phyloP scores from a whole-genome alignment of 2,797 vertebrate genomes.

The Sciaenops ocellatus region DNA sequence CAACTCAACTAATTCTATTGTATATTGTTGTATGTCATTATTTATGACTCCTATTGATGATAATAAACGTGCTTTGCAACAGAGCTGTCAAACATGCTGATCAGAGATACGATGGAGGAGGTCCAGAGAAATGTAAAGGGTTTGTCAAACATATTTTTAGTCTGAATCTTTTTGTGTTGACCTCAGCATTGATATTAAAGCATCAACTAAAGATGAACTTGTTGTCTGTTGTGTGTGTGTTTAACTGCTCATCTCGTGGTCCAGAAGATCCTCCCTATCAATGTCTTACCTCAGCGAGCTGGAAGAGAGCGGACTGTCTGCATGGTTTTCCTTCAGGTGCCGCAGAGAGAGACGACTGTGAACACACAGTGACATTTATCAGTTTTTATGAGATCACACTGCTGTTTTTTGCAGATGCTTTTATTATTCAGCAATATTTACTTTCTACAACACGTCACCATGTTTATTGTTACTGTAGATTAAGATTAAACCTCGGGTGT shows the following conservation, averaged over 20 bases:
- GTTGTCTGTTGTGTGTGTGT: too few relatives aligned
- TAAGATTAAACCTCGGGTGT: background rate
- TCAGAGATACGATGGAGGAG: too few relatives aligned
- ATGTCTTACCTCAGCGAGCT: constrained; percentile 93
- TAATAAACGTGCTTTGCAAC: too few relatives aligned
- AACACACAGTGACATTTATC: constrained; percentile 83
- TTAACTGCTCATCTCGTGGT: background rate
- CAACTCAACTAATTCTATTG: too few relatives aligned
- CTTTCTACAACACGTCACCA: background rate
- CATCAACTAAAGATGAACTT: background rate
- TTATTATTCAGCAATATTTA: constrained; percentile 9
- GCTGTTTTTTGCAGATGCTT: background rate
- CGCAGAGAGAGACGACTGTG: constrained; percentile 86
- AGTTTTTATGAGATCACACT: constrained; percentile 30
- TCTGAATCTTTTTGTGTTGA: too few relatives aligned
- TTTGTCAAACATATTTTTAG: too few relatives aligned
- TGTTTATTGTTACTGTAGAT: background rate
- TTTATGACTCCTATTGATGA: too few relatives aligned
- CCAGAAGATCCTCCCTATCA: too few relatives aligned
- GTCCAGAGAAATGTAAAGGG: too few relatives aligned
- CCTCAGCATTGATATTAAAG: too few relatives aligned
- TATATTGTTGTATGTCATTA: too few relatives aligned
- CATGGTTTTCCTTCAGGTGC: constrained; percentile 90
- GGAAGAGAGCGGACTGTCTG: constrained; percentile 94
- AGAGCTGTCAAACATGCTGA: too few relatives aligned